phyloP scores from a whole-genome alignment of 2,888 invertebrate species.

The Lycophotia porphyrea region DNA sequence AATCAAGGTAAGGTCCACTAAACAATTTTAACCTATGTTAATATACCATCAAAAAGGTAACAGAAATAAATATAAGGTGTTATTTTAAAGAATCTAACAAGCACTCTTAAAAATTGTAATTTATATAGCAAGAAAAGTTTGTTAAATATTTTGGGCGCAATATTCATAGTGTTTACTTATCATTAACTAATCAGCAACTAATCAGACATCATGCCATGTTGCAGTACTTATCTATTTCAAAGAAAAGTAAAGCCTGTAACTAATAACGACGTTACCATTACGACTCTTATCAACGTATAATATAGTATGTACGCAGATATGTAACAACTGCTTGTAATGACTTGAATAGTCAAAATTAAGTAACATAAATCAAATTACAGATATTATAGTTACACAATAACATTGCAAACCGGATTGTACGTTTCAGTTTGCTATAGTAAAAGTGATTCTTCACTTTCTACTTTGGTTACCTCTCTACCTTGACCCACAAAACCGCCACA shows the following conservation, averaged over 20 bases:
- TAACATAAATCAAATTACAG: slow-evolving; percentile 23
- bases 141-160: neutral
- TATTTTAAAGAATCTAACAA: slow-evolving; percentile 17
- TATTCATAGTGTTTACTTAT: slow-evolving; percentile 40
- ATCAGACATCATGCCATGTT: slow-evolving; percentile 61
- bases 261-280: slow-evolving; percentile 53
- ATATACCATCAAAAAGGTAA: slow-evolving; percentile 44
- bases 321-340: slow-evolving; percentile 12
- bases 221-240: slow-evolving; percentile 59
- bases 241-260: slow-evolving; percentile 56
- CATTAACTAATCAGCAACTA: slow-evolving; percentile 51
- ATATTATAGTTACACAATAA: slow-evolving; percentile 39
- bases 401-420: slow-evolving; percentile 52
- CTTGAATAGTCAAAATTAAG: slow-evolving; percentile 22
- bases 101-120: slow-evolving; percentile 1
- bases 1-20: slow-evolving; percentile 63
- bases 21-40: slow-evolving; percentile 52
- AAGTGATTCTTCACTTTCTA: slow-evolving; percentile 60
- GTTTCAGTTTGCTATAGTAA: slow-evolving; percentile 53
- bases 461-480: slow-evolving; percentile 61
- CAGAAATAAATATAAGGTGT: slow-evolving; percentile 12
- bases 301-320: neutral
- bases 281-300: slow-evolving; percentile 47
- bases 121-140: neutral
- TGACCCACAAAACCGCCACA: slow-evolving; percentile 51